A percentile compares a stretch with the other conserved stretches of the same genome.
Conservation (phyloP, 2,113 vertebrate genomes). For the Cisticola juncidis region DNA sequence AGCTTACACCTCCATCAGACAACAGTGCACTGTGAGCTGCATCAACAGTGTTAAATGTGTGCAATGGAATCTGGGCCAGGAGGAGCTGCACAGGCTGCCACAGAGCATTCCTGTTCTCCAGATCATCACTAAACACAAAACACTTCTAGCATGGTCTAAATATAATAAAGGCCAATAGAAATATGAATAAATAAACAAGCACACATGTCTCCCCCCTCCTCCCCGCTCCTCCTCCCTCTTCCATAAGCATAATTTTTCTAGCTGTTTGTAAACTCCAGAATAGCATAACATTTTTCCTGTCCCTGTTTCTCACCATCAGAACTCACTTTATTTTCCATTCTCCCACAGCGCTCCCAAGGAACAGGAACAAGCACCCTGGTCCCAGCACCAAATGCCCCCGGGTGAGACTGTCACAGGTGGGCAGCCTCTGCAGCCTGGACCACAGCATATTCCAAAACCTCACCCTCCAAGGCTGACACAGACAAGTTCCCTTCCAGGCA, state of each 20-base stretch:
- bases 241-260: background rate
- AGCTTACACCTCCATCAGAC: background rate
- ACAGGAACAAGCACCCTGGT: background rate
- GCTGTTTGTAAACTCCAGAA: background rate
- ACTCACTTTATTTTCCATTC: background rate
- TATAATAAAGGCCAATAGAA: background rate
- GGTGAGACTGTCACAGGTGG: accelerated
- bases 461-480: accelerated
- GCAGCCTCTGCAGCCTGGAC: background rate
- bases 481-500: background rate
- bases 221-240: background rate
- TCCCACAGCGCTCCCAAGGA: background rate
- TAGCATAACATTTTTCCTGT: background rate
- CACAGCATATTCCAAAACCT: background rate
- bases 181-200: conserved; percentile 16
- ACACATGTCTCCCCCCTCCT: background rate
- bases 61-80: background rate
- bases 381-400: background rate
- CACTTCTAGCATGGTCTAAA: background rate
- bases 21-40: background rate
- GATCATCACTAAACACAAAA: background rate
- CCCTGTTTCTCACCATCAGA: background rate
- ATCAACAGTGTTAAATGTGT: background rate
- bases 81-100: background rate
- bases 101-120: background rate